Conservation (phyloP, 2,113 vertebrate species). For the Chaetops frenatus region DNA sequence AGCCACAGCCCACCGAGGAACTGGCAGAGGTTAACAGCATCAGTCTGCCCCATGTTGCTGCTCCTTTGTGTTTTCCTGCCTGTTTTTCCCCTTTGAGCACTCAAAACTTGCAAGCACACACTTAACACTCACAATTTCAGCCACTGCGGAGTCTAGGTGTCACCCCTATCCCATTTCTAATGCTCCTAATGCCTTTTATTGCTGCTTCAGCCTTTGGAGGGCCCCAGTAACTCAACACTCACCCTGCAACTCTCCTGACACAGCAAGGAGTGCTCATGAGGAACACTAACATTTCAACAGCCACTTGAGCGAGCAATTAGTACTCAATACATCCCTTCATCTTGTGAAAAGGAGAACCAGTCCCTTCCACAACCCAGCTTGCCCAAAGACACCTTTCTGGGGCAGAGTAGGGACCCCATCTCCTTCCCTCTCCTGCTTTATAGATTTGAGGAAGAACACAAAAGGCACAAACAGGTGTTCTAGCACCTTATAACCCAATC, state of each 20-base stretch:
- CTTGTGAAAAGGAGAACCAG: background rate
- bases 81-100: background rate
- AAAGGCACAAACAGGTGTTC: background rate
- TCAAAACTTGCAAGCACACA: background rate
- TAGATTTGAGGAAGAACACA: background rate
- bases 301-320: background rate
- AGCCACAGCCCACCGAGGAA: background rate
- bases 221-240: background rate
- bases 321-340: background rate
- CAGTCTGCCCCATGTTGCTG: background rate
- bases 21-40: background rate
- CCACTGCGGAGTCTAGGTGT: background rate
- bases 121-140: background rate
- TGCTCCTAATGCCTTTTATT: background rate
- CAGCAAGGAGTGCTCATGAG: background rate
- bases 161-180: background rate
- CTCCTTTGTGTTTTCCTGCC: background rate
- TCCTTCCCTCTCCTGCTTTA: background rate
- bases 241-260: background rate
- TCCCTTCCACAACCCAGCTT: background rate
- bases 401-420: rapidly evolving
- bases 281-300: rapidly evolving
- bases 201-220: background rate
- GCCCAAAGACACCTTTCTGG: background rate
- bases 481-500: background rate